A percentile compares a stretch with the other conserved stretches of the same genome.
Evolutionary conservation across 2,888 invertebrate species (phyloP).

Genomic region (Galeopsomyia nigrocyanea): DNA sequence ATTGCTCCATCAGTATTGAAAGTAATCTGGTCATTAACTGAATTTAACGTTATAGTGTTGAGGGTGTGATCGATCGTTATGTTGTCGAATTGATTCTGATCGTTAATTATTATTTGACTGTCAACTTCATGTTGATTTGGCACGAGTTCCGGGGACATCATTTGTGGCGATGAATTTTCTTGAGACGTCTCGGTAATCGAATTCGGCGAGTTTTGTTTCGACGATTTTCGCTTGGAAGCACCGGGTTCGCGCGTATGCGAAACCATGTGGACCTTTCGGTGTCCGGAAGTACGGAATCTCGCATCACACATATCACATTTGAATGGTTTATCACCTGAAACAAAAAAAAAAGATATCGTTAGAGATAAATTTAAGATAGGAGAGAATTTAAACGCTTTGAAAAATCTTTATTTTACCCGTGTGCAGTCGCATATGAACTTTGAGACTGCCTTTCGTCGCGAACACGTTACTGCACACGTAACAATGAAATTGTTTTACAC

Average conservation of each 20-base stretch:
- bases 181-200: background rate
- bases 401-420: slow-evolving; percentile 67
- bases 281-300: slow-evolving; percentile 77
- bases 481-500: slow-evolving; percentile 73
- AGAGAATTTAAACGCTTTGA: no score
- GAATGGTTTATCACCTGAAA: slow-evolving; percentile 73
- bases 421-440: slow-evolving; percentile 78
- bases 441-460: slow-evolving; percentile 77
- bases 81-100: background rate
- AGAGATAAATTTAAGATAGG: background rate
- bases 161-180: no score
- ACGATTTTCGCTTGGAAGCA: background rate
- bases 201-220: background rate
- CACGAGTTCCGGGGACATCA: slow-evolving; percentile 9
- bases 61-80: background rate
- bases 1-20: slow-evolving; percentile 59
- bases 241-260: slow-evolving; percentile 68
- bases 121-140: background rate
- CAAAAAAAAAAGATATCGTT: background rate
- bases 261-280: slow-evolving; percentile 75
- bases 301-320: slow-evolving; percentile 74
- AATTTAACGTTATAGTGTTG: slow-evolving; percentile 45
- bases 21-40: slow-evolving; percentile 56
- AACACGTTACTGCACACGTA: slow-evolving; percentile 75
- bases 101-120: no score